phyloP scores from a whole-genome alignment of 2,113 vertebrate species.

The Mesitornis unicolor region DNA sequence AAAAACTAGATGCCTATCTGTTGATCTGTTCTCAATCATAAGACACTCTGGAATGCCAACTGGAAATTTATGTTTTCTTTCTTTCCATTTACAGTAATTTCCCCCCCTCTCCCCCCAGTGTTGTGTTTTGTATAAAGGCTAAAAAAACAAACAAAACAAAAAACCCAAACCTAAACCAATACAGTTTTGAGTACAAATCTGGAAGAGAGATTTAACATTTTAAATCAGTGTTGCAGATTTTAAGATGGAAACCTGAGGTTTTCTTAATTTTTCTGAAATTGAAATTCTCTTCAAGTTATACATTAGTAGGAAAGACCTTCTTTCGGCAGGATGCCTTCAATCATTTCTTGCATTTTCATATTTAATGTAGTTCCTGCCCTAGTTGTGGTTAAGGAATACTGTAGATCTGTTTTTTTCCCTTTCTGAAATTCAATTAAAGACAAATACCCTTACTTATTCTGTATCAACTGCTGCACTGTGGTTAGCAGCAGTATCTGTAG shows the following conservation, averaged over 20 bases:
- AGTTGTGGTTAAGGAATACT: background rate
- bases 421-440: background rate
- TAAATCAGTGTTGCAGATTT: background rate
- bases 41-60: background rate
- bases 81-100: background rate
- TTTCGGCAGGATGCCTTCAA: background rate
- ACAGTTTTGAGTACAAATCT: background rate
- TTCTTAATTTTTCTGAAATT: background rate
- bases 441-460: background rate
- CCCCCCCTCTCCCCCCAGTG: accelerated
- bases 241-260: background rate
- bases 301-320: background rate
- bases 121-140: background rate
- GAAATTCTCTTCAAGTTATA: background rate
- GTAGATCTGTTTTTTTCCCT: background rate
- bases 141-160: no score
- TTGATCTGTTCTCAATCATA: background rate
- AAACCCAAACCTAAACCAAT: background rate
- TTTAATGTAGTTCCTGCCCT: background rate
- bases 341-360: background rate
- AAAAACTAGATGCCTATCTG: background rate
- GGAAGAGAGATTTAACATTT: background rate
- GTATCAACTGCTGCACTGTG: background rate
- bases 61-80: background rate
- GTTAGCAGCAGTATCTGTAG: background rate